Evolutionary conservation across 2,888 invertebrate species (phyloP).

Genomic region (Cephonodes hylas): DNA sequence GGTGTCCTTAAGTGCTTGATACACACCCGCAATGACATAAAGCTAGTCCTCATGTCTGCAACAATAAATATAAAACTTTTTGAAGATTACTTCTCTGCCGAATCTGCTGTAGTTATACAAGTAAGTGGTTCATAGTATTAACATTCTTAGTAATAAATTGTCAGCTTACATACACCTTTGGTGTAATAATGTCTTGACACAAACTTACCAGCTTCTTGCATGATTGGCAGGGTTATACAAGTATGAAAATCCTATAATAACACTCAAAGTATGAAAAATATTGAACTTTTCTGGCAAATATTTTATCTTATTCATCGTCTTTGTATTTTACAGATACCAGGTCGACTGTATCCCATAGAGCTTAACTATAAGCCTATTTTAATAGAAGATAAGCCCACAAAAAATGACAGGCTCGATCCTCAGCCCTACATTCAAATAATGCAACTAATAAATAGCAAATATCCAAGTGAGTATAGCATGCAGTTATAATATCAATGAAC

Average conservation of each 20-base stretch:
- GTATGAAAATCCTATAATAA: no score
- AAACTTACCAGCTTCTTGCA: no score
- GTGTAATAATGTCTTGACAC: no score
- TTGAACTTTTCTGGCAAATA: no score
- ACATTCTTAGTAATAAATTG: background rate
- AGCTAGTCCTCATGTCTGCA: conserved; percentile 98
- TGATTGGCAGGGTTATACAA: no score
- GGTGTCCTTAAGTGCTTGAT: conserved; percentile 97
- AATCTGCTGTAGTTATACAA: conserved; percentile 91
- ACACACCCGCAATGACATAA: conserved; percentile 89
- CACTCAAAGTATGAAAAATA: no score
- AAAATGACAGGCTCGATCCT: conserved; percentile 91
- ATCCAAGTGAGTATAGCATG: conserved; percentile 80
- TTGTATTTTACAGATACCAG: conserved; percentile 88
- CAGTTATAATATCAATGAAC: background rate
- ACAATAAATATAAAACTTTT: conserved; percentile 99
- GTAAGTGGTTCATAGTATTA: conserved; percentile 70
- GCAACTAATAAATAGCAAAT: conserved; percentile 95
- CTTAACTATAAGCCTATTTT: conserved; percentile 89
- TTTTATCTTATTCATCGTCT: conserved; percentile 1
- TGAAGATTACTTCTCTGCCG: conserved; percentile 90
- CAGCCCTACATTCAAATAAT: conserved; percentile 96
- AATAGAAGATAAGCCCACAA: conserved; percentile 77
- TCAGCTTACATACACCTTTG: no score
- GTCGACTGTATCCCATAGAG: conserved; percentile 95